Conservation (phyloP, 1,140 invertebrate species). For the Leptoteleia sp. region DNA sequence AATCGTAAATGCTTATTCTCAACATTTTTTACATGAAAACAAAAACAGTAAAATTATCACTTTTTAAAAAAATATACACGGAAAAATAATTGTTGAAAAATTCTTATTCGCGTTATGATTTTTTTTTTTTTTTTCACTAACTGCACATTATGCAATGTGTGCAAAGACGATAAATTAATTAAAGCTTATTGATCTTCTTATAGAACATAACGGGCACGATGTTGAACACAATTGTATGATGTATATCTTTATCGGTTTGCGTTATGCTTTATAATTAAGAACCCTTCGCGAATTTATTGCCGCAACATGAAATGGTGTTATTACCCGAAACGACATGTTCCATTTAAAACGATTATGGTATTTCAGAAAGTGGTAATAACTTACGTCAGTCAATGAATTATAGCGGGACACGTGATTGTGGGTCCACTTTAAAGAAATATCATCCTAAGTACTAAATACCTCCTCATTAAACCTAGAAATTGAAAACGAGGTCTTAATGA, state of each 20-base stretch:
- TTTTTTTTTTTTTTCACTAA: neutral
- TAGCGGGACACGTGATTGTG: constrained; percentile 33
- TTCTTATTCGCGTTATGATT: too few species aligned
- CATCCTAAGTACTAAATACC: constrained; percentile 27
- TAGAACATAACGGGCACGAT: constrained; percentile 17
- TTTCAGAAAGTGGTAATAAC: constrained; percentile 58
- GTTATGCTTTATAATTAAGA: constrained; percentile 59
- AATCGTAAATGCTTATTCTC: too few species aligned
- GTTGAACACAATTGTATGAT: constrained; percentile 18
- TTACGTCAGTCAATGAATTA: constrained; percentile 47
- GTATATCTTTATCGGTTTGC: constrained; percentile 23
- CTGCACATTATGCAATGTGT: constrained; percentile 15
- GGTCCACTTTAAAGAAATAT: constrained; percentile 49
- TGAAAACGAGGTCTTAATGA: constrained; percentile 17
- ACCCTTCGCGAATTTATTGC: constrained; percentile 39
- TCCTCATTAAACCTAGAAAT: constrained; percentile 28
- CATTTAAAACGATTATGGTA: constrained; percentile 61
- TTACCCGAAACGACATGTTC: constrained; percentile 57
- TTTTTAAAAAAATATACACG: too few species aligned
- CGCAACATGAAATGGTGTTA: constrained; percentile 52
- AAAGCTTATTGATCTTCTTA: constrained; percentile 38
- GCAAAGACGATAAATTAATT: constrained; percentile 28
- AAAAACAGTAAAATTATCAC: too few species aligned
- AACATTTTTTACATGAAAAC: too few species aligned
- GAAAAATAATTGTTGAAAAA: too few species aligned